phyloP scores from a whole-genome alignment of 2,888 invertebrate species.

The Trachelus stipa region DNA sequence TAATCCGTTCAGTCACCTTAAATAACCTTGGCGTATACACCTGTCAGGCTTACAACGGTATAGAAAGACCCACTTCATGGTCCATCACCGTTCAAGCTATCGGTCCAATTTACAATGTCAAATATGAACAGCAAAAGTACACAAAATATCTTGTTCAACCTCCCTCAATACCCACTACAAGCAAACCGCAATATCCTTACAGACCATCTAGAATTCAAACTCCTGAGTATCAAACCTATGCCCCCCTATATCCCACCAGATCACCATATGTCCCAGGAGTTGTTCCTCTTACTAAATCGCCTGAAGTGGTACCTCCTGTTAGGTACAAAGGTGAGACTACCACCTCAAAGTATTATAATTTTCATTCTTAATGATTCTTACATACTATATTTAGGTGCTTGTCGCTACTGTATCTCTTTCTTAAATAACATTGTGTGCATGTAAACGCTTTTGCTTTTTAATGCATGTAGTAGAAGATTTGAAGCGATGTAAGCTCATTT shows the following conservation, averaged over 20 bases:
- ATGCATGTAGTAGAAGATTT: neutral
- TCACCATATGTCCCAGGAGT: slow-evolving; percentile 48
- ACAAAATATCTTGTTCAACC: slow-evolving; percentile 73
- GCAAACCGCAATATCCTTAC: slow-evolving; percentile 60
- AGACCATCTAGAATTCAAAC: slow-evolving; percentile 51
- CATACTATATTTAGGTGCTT: slow-evolving; percentile 7
- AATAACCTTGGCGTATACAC: slow-evolving; percentile 86
- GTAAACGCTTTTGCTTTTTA: neutral
- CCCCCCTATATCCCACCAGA: slow-evolving; percentile 61
- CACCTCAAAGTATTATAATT: slow-evolving; percentile 5
- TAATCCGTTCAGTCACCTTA: slow-evolving; percentile 77
- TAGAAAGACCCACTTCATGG: slow-evolving; percentile 82
- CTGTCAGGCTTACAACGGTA: slow-evolving; percentile 90
- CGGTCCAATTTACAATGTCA: slow-evolving; percentile 74
- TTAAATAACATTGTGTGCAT: slow-evolving; percentile 15
- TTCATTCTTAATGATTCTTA: neutral
- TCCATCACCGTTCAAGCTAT: slow-evolving; percentile 79
- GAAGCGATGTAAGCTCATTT: neutral
- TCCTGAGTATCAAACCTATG: slow-evolving; percentile 52
- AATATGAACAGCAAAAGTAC: slow-evolving; percentile 71
- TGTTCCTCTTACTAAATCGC: slow-evolving; percentile 47
- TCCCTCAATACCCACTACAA: slow-evolving; percentile 62
- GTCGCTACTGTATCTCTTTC: slow-evolving; percentile 15
- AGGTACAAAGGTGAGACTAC: slow-evolving; percentile 53
- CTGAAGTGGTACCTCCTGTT: slow-evolving; percentile 31